Percentiles rank a stretch among this genome's conserved stretches.
Evolutionary conservation across 2,113 vertebrate species (phyloP).

Genomic region (Pseudorasbora parva): DNA sequence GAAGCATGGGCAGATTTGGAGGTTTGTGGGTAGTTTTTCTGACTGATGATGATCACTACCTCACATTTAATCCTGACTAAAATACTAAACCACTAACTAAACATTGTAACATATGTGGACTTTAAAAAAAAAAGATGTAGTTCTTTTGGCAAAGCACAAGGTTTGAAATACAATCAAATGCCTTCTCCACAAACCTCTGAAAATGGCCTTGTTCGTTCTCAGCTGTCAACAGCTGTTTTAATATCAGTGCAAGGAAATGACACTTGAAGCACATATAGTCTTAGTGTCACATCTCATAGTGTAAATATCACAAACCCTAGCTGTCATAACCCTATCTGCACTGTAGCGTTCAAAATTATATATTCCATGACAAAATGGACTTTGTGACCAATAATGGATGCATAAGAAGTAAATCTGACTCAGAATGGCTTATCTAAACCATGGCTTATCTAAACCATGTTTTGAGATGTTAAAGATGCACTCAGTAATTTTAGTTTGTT

Average conservation of each 20-base stretch:
- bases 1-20: neutral
- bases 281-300: slow-evolving; percentile 58
- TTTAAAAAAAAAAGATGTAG: slow-evolving; percentile 44
- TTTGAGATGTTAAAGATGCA: neutral
- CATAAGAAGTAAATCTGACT: neutral
- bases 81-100: neutral
- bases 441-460: neutral
- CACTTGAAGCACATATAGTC: slow-evolving; percentile 63
- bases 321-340: neutral
- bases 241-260: slow-evolving; percentile 43
- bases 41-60: slow-evolving; percentile 63
- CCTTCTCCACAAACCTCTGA: slow-evolving; percentile 31
- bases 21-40: slow-evolving; percentile 53
- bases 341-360: slow-evolving; percentile 17
- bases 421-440: slow-evolving; percentile 18
- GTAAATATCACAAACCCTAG: slow-evolving; percentile 50
- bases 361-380: neutral
- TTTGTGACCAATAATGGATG: neutral
- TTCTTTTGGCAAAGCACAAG: slow-evolving; percentile 66
- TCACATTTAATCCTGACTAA: slow-evolving; percentile 58
- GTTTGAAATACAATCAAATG: slow-evolving; percentile 26
- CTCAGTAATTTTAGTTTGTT: neutral
- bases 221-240: slow-evolving; percentile 54
- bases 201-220: slow-evolving; percentile 60
- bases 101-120: slow-evolving; percentile 12